A percentile compares a stretch with the other conserved stretches of the same genome.
Conservation (phyloP, 30 jellyfish, hydroid and myxozoan genomes). For the Pseudorhiza aurosa region DNA sequence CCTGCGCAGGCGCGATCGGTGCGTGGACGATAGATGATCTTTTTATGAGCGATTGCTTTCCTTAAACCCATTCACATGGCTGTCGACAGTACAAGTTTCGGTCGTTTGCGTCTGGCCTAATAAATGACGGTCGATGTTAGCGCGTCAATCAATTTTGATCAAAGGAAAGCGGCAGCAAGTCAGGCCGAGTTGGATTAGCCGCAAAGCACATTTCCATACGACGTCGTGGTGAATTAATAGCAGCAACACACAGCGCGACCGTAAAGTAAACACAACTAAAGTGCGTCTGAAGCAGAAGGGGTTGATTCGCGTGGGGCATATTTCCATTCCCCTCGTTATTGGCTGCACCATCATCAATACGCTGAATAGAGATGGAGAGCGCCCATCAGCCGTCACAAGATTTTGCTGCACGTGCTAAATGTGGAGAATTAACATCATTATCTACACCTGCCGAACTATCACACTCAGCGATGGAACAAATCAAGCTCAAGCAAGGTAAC, state of each 20-base stretch:
- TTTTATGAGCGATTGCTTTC: background rate
- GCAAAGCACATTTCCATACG: conserved; percentile 33
- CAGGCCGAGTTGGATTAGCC: conserved; percentile 16
- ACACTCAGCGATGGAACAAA: conserved; percentile 7
- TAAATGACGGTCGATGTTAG: conserved; percentile 55
- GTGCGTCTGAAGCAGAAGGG: too few relatives aligned
- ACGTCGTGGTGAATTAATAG: too few relatives aligned
- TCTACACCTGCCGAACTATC: conserved; percentile 24
- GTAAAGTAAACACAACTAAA: too few relatives aligned
- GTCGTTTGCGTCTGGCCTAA: conserved; percentile 72
- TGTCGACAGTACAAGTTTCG: conserved; percentile 60
- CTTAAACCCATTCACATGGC: conserved; percentile 10
- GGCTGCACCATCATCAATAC: too few relatives aligned
- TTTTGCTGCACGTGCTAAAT: conserved; percentile 22
- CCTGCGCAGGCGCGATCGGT: too few relatives aligned
- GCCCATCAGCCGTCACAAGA: background rate
- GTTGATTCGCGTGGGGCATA: too few relatives aligned
- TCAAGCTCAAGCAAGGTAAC: conserved; percentile 13
- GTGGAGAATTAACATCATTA: background rate
- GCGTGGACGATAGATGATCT: too few relatives aligned
- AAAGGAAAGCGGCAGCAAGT: conserved; percentile 49
- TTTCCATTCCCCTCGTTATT: too few relatives aligned
- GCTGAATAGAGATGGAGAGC: conserved; percentile 18
- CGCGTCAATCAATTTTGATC: conserved; percentile 56
- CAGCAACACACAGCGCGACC: too few relatives aligned